Conservation (phyloP, 1,140 invertebrate species). For the Triops longicaudatus region DNA sequence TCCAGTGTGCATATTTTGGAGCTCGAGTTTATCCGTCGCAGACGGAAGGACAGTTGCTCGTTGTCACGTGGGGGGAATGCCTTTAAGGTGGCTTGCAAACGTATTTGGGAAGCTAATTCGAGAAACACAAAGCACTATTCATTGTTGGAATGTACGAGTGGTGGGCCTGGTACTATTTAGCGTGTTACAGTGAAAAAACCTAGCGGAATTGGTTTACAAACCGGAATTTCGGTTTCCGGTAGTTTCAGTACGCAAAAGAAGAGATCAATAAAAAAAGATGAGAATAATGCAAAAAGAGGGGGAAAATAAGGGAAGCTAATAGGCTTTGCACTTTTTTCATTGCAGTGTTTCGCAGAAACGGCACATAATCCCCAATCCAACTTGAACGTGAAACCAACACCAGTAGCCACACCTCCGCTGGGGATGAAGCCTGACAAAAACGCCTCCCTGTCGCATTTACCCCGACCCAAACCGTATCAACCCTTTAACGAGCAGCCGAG, state of each 20-base stretch:
- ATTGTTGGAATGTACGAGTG: neutral
- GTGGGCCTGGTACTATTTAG: neutral
- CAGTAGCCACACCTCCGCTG: neutral
- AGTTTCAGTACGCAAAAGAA: no score
- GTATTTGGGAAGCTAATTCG: neutral
- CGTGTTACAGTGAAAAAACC: no score
- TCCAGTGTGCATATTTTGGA: neutral
- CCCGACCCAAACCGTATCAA: slow-evolving; percentile 35
- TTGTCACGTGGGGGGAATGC: neutral
- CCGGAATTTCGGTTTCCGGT: no score
- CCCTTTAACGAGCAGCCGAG: slow-evolving; percentile 26
- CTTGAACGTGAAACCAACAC: slow-evolving; percentile 51
- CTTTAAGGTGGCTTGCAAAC: neutral
- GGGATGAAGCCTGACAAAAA: slow-evolving; percentile 17
- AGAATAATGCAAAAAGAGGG: no score
- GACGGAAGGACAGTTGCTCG: neutral
- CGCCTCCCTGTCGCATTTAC: slow-evolving; percentile 31
- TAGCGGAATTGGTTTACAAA: no score
- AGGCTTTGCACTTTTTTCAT: slow-evolving; percentile 1
- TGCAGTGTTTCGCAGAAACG: slow-evolving; percentile 74
- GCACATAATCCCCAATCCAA: slow-evolving; percentile 70
- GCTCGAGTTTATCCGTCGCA: neutral
- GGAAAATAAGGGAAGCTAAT: neutral
- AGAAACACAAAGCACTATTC: neutral
- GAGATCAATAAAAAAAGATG: no score